These are phyloP conservation scores for Ophion obscuratus DNA, from an alignment of 2,888 invertebrate species.

Conservation along the genomic window DNA sequence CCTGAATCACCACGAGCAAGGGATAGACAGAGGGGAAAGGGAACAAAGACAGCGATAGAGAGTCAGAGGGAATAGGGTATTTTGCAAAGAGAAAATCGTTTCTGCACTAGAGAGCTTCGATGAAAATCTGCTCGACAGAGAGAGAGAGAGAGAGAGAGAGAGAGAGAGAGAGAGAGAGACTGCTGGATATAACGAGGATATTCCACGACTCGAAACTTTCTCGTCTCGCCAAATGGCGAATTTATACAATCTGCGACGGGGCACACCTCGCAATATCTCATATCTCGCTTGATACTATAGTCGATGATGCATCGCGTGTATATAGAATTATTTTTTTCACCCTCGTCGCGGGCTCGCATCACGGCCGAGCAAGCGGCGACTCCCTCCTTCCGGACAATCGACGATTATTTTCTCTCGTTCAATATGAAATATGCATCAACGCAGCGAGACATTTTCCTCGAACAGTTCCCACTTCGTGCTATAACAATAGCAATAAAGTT, in stretches of 20 bases:
- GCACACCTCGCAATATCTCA: constrained; percentile 13
- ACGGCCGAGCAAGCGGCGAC: no score
- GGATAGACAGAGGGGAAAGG: constrained; percentile 31
- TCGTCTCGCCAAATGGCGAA: constrained; percentile 50
- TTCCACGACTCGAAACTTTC: constrained; percentile 37
- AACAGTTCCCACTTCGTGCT: background rate
- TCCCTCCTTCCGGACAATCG: no score
- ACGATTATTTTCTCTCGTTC: background rate
- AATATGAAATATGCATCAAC: constrained; percentile 3
- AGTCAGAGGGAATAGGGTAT: constrained; percentile 10
- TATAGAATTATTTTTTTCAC: background rate
- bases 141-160: no score
- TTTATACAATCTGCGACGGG: constrained; percentile 14
- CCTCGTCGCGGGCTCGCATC: no score
- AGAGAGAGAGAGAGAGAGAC: constrained; percentile 3
- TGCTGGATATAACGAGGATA: constrained; percentile 55
- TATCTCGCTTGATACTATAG: constrained; percentile 9
- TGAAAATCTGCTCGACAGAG: constrained; percentile 39
- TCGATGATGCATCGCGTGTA: constrained; percentile 19
- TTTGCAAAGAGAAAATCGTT: constrained; percentile 56
- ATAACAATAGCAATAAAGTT: constrained; percentile 27
- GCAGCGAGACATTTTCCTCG: background rate
- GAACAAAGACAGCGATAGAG: background rate
- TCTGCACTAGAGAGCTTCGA: constrained; percentile 37
- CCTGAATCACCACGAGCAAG: constrained; percentile 1